A percentile compares a stretch with the other conserved stretches of the same genome.
phyloP scores from a whole-genome alignment of 2,113 vertebrate genomes.

The Oncorhynchus nerka region DNA sequence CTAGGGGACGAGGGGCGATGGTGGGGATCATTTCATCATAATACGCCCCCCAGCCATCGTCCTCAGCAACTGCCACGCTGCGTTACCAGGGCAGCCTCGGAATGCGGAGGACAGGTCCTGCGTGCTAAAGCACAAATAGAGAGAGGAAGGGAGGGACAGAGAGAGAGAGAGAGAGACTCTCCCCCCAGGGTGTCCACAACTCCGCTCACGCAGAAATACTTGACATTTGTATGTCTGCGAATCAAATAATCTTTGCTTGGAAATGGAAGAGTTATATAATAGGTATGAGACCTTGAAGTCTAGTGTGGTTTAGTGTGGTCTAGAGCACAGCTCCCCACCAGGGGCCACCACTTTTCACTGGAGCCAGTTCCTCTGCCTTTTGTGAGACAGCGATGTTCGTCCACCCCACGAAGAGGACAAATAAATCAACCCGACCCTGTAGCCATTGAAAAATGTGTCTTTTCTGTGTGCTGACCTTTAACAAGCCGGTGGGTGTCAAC shows the following conservation, averaged over 20 bases:
- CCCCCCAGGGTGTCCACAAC: slow-evolving; percentile 41
- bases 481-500: too few species aligned
- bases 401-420: not conserved
- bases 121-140: slow-evolving; percentile 34
- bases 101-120: slow-evolving; percentile 42
- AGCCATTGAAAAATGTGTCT: not conserved
- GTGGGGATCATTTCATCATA: slow-evolving; percentile 69
- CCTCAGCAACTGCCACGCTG: slow-evolving; percentile 67
- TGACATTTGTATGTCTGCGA: slow-evolving; percentile 48
- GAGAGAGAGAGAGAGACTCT: not conserved
- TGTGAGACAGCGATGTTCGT: too few species aligned
- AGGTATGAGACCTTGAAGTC: slow-evolving; percentile 2
- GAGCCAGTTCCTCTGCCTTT: too few species aligned
- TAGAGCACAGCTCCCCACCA: slow-evolving; percentile 30
- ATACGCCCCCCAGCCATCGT: slow-evolving; percentile 57
- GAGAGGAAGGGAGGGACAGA: slow-evolving; percentile 9
- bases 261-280: slow-evolving; percentile 5
- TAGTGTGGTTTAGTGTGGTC: slow-evolving; percentile 22
- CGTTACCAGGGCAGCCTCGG: slow-evolving; percentile 53
- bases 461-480: not conserved
- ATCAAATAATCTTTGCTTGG: slow-evolving; percentile 47
- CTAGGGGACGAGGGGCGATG: slow-evolving; percentile 58
- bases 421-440: slow-evolving; percentile 32
- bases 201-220: slow-evolving; percentile 40
- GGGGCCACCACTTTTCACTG: slow-evolving; percentile 8